These are phyloP conservation scores for Heterodera schachtii DNA, from an alignment of 1,140 invertebrate species.

Conservation along the genomic window DNA sequence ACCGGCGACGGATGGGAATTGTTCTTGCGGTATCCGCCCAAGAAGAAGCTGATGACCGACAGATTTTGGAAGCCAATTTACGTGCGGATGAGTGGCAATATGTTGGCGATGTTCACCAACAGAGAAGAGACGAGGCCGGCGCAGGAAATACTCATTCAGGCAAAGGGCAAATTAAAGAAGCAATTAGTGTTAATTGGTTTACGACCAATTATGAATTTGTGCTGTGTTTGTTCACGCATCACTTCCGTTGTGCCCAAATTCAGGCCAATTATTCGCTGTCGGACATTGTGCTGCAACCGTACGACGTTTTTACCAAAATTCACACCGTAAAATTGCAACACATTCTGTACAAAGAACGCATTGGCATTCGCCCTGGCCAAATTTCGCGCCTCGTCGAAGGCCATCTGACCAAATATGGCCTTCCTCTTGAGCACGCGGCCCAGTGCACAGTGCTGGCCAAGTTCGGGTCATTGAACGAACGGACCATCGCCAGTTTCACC, in stretches of 20 bases:
- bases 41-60: conserved; percentile 90
- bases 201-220: too few relatives aligned
- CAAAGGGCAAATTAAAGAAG: background rate
- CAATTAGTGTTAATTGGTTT: background rate
- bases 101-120: conserved; percentile 82
- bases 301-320: conserved; percentile 95
- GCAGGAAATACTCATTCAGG: conserved; percentile 70
- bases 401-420: conserved; percentile 89
- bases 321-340: conserved; percentile 98
- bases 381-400: conserved; percentile 71
- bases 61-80: conserved; percentile 97
- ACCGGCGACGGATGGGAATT: conserved; percentile 90
- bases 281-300: conserved; percentile 60
- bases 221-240: background rate
- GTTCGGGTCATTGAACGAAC: conserved; percentile 83
- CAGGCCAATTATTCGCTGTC: conserved; percentile 64
- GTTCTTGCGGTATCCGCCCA: conserved; percentile 73
- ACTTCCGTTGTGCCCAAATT: conserved; percentile 13
- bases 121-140: conserved; percentile 85
- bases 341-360: conserved; percentile 95
- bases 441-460: conserved; percentile 93
- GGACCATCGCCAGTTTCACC: conserved; percentile 88
- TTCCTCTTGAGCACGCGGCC: conserved; percentile 90
- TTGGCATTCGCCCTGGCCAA: conserved; percentile 84
- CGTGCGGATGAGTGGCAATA: conserved; percentile 80